Conservation (phyloP, 2,797 vertebrate genomes). For the Notolabrus celidotus region DNA sequence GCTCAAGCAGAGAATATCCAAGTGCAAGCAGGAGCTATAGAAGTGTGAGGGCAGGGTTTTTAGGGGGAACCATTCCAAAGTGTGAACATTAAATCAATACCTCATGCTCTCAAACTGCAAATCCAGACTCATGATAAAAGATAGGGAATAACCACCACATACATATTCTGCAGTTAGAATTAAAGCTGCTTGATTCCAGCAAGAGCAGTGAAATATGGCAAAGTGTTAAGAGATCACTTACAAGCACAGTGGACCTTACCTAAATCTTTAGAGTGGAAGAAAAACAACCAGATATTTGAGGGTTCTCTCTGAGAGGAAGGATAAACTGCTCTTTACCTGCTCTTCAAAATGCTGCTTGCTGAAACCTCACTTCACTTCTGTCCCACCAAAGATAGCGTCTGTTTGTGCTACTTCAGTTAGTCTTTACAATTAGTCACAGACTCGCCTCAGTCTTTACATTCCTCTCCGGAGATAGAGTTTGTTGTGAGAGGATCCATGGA, state of each 20-base stretch:
- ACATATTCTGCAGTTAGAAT: background rate
- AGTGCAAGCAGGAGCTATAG: background rate
- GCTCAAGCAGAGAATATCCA: background rate
- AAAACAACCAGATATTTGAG: background rate
- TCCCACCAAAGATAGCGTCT: background rate
- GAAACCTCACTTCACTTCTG: slow-evolving; percentile 1
- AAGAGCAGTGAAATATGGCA: background rate
- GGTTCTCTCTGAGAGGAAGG: slow-evolving; percentile 10
- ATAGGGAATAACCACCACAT: background rate
- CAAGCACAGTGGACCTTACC: slow-evolving; percentile 19
- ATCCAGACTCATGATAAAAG: background rate
- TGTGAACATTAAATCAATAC: background rate
- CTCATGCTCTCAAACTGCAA: background rate
- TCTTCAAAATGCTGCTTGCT: slow-evolving; percentile 18
- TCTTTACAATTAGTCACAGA: slow-evolving; percentile 4
- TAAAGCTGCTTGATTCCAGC: background rate
- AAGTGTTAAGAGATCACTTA: slow-evolving; percentile 8
- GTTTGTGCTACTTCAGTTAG: background rate
- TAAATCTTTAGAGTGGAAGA: slow-evolving; percentile 7
- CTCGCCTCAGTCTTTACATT: slow-evolving; percentile 14
- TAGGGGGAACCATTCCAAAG: background rate
- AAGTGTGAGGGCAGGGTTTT: rapidly evolving
- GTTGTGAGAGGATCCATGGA: slow-evolving; percentile 9
- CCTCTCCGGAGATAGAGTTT: slow-evolving; percentile 6
- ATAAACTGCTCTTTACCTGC: slow-evolving; percentile 28